phyloP scores from a whole-genome alignment of 2,113 vertebrate genomes.

The Ciconia stormi region DNA sequence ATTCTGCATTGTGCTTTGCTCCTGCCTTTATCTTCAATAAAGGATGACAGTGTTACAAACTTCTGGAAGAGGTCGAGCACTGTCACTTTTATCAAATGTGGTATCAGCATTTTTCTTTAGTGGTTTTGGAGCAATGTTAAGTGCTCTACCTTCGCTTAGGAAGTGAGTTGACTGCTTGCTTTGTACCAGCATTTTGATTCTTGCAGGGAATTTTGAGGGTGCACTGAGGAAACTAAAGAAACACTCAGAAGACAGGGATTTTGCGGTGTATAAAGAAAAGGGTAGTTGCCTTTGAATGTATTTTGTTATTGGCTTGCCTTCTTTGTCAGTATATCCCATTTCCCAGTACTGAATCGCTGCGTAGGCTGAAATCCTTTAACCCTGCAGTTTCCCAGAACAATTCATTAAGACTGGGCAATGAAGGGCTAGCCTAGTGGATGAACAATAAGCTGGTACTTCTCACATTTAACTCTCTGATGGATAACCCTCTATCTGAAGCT shows the following conservation, averaged over 20 bases:
- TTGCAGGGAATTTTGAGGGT: background rate
- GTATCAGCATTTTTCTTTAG: constrained; percentile 15
- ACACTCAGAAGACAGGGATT: background rate
- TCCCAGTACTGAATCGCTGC: background rate
- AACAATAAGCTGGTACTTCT: background rate
- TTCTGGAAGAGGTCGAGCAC: constrained; percentile 29
- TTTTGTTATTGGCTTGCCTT: background rate
- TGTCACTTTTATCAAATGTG: constrained; percentile 31
- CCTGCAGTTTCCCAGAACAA: background rate
- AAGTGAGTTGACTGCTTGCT: background rate
- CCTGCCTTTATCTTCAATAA: constrained; percentile 7
- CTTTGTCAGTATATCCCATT: background rate
- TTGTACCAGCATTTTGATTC: background rate
- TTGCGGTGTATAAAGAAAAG: background rate
- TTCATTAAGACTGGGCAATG: background rate
- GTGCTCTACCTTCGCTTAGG: background rate
- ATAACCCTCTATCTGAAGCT: background rate
- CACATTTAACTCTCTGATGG: background rate
- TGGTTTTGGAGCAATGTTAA: background rate
- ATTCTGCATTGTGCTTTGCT: constrained; percentile 11
- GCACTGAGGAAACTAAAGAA: background rate
- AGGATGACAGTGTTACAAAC: constrained; percentile 26
- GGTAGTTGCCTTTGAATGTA: background rate
- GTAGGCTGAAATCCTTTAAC: background rate
- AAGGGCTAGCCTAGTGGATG: background rate